These are phyloP conservation scores for Yoshiicerus persimilis DNA, from an alignment of 1,140 invertebrate genomes.

Conservation along the genomic window DNA sequence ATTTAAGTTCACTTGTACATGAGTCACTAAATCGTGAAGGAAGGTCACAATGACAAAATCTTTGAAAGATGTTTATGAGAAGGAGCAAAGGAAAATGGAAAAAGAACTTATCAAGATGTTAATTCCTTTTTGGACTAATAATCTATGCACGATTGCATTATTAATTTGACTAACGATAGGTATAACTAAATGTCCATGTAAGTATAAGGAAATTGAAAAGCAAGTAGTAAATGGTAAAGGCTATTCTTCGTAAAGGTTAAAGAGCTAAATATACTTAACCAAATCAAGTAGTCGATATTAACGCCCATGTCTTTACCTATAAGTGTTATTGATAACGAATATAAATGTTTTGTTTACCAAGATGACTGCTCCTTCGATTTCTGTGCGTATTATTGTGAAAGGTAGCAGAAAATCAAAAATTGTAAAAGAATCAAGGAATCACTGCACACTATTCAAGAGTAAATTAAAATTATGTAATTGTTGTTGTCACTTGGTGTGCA, in stretches of 20 bases:
- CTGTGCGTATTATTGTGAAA: no score
- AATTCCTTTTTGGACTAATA: not conserved
- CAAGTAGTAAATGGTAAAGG: not conserved
- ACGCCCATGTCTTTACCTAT: not conserved
- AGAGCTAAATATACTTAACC: no score
- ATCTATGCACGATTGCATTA: not conserved
- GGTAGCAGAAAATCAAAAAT: not conserved
- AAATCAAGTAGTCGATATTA: not conserved
- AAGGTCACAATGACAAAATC: not conserved
- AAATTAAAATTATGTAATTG: no score
- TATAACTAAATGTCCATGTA: not conserved
- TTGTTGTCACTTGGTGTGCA: no score
- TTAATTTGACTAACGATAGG: not conserved
- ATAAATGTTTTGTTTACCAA: not conserved
- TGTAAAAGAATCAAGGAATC: no score
- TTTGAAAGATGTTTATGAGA: not conserved
- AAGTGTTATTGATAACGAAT: not conserved
- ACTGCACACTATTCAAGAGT: no score
- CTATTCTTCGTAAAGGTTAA: no score
- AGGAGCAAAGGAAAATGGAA: not conserved
- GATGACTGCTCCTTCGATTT: not conserved
- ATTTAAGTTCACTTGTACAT: not conserved
- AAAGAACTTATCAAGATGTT: not conserved
- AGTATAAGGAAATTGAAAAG: not conserved
- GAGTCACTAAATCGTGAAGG: not conserved